phyloP scores from a whole-genome alignment of 2,888 invertebrate species.

The Cryptocheilus praepositus region DNA sequence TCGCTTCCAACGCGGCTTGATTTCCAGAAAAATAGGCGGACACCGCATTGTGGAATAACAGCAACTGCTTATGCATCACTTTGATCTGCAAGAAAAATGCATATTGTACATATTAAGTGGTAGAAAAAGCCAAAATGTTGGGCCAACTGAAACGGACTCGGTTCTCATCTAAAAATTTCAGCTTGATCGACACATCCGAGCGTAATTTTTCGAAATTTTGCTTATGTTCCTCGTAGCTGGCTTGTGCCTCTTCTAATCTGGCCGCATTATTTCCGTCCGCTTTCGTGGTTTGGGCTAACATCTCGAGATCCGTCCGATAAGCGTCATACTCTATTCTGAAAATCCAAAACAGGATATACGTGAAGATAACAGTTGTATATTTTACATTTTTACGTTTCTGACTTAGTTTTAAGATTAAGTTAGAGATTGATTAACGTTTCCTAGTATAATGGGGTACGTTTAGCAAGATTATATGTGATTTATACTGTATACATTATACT shows the following conservation, averaged over 20 bases:
- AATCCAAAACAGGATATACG: too few species aligned
- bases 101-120: neutral
- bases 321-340: slow-evolving; percentile 97
- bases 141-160: slow-evolving; percentile 80
- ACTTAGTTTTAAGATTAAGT: slow-evolving; percentile 11
- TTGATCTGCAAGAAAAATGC: slow-evolving; percentile 83
- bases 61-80: slow-evolving; percentile 98
- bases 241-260: slow-evolving; percentile 86
- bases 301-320: slow-evolving; percentile 95
- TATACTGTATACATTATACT: too few species aligned
- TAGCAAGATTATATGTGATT: too few species aligned
- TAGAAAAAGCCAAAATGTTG: slow-evolving; percentile 8
- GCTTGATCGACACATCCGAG: slow-evolving; percentile 95
- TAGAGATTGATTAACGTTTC: too few species aligned
- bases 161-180: slow-evolving; percentile 98
- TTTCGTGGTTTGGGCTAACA: slow-evolving; percentile 81
- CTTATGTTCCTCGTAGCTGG: slow-evolving; percentile 89
- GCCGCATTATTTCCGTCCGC: slow-evolving; percentile 78
- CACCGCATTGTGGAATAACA: slow-evolving; percentile 96
- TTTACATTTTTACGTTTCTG: slow-evolving; percentile 9
- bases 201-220: slow-evolving; percentile 94
- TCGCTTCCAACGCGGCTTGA: slow-evolving; percentile 93
- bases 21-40: slow-evolving; percentile 98
- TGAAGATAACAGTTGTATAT: slow-evolving; percentile 4
- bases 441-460: too few species aligned